Evolutionary conservation across 2,797 vertebrate genomes (phyloP), one percentile per base, ranked within the genome.

Genomic region (Sternotherus odoratus): DNA sequence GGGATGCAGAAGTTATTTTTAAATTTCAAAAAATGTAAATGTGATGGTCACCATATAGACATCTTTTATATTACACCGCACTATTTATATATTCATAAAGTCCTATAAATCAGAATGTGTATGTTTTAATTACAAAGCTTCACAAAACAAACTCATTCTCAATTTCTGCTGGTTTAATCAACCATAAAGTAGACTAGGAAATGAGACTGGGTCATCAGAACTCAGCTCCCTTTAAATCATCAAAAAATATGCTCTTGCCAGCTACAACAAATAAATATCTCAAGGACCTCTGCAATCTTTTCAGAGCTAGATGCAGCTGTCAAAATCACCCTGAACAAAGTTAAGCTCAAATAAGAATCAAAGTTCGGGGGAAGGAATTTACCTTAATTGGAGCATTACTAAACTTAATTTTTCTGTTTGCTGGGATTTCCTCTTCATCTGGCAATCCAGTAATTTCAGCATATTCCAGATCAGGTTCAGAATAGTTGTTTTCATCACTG

Each of bases 311-410:
- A 30, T 85, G n/a, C 23, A 89, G 57, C 15, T 92, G 57, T 83
- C 92, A 92, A 95, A 91, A 87, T 82, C 74, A 46, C 79, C 93
- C 90, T 75, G 81, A 81, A 89, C 24, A 89, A 78, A 92, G 74
- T 21, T 72, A 80, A 87, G 86, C 78, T 83, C 81, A 85, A 88
- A 87, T 86, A 94, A 5, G 8, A 90, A 96, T 28, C n/a, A 60
- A 81, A 78, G 6, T 33, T 30, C 82, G 74, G 92, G 74, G 57
- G 93, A 33, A 0, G 0, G 11, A 86, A 93, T 98, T 98, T 98
- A 99, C 99, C 97, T 98, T 99, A 96, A 99, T 99, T 26, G 99
- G 98, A 92, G 98, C 98, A 75, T 98, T 98, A 98, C 99, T 99
- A 97, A 99, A 99, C 96, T 98, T 95, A 95, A 99, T 99, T 98